Evolutionary conservation across 1,140 invertebrate species (phyloP), one percentile per base, ranked within the genome.

Genomic region (Leptopilina boulardi): DNA sequence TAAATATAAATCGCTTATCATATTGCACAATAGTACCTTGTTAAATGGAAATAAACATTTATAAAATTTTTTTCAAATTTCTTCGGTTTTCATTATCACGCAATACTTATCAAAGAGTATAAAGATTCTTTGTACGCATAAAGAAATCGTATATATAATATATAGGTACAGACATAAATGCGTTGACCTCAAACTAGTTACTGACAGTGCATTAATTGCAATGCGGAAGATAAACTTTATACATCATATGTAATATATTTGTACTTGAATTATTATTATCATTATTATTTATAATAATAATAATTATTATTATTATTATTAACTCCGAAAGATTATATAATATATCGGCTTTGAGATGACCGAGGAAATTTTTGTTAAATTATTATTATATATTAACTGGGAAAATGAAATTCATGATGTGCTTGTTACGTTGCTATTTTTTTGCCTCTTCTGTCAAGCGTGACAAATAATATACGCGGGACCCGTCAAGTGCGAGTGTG

Each of bases 371-470:
- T 59, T 23, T 21, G 56, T 54, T 54, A 21, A 18, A 38, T 3
- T n/a, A n/a, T n/a, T 9, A 26, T 10, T 21, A 56, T 10, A 11
- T 11, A 59, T 11, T 59, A 21, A 23, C 19, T 23, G 56, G 11
- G 21, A 59, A 59, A 13, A 59, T 23, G 56, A 23, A 59, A 26
- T 26, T 59, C 56, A 59, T 21, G 23, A 26, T 23, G 19, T 59
- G 21, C 56, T 59, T 59, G 19, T 59, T 21, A 56, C 8, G 54
- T 10, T 10, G 56, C 2, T 21, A 4, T 59, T 59, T 23, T 59
- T 59, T 38, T 38, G 34, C 34, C 23, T 10, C 54, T 56, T 18
- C 15, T 70, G 34, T 71, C 41, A 71, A 71, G 70, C 30, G 70
- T 41, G 11, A 38, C 13, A 38, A 71, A 71, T 18, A 30, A 66